phyloP scores from a whole-genome alignment of 1,140 invertebrate genomes.

The Pectinophora gossypiella region DNA sequence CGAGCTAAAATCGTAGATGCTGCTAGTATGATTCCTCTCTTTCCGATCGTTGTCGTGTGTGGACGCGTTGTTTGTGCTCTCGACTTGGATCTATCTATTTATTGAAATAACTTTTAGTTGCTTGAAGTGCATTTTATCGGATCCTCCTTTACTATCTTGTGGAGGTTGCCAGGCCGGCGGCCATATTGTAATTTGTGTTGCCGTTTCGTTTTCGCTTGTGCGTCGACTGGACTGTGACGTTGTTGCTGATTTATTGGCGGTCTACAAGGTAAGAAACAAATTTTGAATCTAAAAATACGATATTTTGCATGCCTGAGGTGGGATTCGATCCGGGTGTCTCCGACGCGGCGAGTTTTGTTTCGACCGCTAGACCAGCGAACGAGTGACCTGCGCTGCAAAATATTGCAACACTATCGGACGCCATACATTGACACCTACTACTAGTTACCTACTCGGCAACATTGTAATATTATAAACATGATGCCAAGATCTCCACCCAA shows the following conservation, averaged over 20 bases:
- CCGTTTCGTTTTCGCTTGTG: neutral
- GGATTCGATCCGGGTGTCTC: neutral
- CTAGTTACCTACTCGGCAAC: neutral
- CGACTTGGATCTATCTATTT: no score
- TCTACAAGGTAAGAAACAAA: neutral
- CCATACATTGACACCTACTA: neutral
- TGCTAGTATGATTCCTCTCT: no score
- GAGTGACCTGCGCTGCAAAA: neutral
- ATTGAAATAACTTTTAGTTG: no score
- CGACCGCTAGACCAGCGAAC: neutral
- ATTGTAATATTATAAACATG: neutral
- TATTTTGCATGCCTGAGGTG: neutral
- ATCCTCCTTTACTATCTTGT: constrained; percentile 5
- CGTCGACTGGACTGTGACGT: neutral
- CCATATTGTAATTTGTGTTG: neutral
- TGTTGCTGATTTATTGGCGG: neutral
- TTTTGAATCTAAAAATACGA: neutral
- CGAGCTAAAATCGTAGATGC: no score
- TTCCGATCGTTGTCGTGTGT: no score
- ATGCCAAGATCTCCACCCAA: neutral
- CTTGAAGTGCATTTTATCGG: no score
- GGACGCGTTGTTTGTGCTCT: no score
- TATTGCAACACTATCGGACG: neutral
- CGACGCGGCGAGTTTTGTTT: no score
- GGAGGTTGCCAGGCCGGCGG: neutral